Evolutionary conservation across 2,888 invertebrate species (phyloP), one percentile per base, ranked within the genome.

Genomic region (Nemurella pictetii): DNA sequence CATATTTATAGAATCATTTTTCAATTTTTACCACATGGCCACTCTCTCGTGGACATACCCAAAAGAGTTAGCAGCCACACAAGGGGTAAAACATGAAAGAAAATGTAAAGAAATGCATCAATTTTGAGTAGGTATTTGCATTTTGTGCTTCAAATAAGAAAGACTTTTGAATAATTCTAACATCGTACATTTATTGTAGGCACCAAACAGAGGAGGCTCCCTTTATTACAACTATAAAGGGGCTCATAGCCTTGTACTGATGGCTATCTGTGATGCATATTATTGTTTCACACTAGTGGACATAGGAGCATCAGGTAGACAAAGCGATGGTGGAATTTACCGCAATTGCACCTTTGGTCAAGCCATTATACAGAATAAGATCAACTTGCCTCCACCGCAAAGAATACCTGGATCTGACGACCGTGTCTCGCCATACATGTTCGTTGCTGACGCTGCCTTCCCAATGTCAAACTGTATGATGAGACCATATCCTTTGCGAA

Each of bases 201-300:
- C 74, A 74, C 74, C 74, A 3, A 4, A 4, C 74, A 74, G 26
- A 7, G 20, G 74, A n/a, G 74, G 74, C 20, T 74, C 74, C 4
- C 74, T 74, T 25, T 74, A 74, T 20, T 74, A 74, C 20, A 74
- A 74, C 20, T 74, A 74, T 20, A 74, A 87, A 74, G 85, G 85
- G 80, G 85, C 85, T 32, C 86, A 86, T 85, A 87, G 87, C 25
- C 85, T 87, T 7, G 83, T 87, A 82, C 77, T 87, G 72, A 84
- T 87, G 85, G 87, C 87, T 20, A 73, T 87, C 26, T 87, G 81
- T 20, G 87, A 87, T 86, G 87, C 87, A 55, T 84, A 87, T 83
- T 85, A 87, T 77, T n/a, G 83, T 72, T 88, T 87, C 84, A 84
- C 87, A 35, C 75, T 75, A 29, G 85, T 25, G 5, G 85, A 85